These are phyloP conservation scores for Nephrotoma guestfalica DNA, from an alignment of 2,888 invertebrate genomes.

Conservation along the genomic window DNA sequence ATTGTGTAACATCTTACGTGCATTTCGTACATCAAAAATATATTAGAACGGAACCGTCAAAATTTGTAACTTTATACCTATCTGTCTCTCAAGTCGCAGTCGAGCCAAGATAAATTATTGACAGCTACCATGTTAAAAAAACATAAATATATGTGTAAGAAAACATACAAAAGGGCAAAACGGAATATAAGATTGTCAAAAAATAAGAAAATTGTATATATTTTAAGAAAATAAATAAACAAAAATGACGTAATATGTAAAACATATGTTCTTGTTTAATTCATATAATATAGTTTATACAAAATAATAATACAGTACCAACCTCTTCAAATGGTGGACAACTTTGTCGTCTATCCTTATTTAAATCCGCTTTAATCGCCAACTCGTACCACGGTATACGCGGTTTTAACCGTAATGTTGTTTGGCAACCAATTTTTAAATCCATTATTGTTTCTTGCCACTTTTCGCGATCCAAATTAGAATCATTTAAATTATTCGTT, in stretches of 20 bases:
- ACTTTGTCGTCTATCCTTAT: constrained; percentile 51
- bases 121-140: not conserved
- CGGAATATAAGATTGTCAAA: not conserved
- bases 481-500: not conserved
- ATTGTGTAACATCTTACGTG: not conserved
- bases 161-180: not conserved
- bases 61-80: too few species aligned
- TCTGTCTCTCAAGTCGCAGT: too few species aligned
- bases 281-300: not conserved
- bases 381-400: constrained; percentile 80
- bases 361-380: constrained; percentile 55
- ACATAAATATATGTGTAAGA: not conserved
- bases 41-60: not conserved
- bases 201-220: not conserved
- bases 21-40: not conserved
- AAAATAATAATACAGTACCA: constrained; percentile 10
- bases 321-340: constrained; percentile 67
- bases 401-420: constrained; percentile 49
- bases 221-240: not conserved
- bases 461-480: not conserved
- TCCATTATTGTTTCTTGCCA: constrained; percentile 35
- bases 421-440: constrained; percentile 52
- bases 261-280: not conserved
- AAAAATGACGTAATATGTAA: not conserved
- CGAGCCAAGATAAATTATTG: not conserved